Evolutionary conservation across 2,113 vertebrate genomes (phyloP), one percentile per base, ranked within the genome.

Genomic region (Catharus bicknelli): DNA sequence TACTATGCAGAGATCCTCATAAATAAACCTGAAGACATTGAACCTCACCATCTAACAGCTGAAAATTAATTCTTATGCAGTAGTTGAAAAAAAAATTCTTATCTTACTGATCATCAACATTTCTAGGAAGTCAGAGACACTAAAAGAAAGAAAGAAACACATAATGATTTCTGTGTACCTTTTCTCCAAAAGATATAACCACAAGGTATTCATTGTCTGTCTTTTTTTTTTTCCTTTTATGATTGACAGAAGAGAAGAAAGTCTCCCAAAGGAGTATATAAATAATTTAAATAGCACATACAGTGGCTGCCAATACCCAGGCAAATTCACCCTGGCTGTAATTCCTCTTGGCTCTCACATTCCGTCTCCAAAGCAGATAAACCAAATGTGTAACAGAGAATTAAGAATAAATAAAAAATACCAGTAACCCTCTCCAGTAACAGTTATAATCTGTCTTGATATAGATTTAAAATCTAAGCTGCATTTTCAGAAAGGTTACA

Each of bases 211-310:
- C 55, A 59, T 63, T 81, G 40, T 80, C 77, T 67, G 13, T 40
- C 32, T 13, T 6, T 42, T 69, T 8, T 8, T 80, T 87, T 61
- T 72, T 30, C 18, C 40, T 83, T 32, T 54, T 70, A 26, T 63
- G 86, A 91, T 80, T 93, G 92, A 74, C 86, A 93, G 83, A 77
- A 72, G 20, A 38, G 34, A 93, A 78, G 53, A 43, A 68, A 94
- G 7, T 57, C 69, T 94, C 90, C 80, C 80, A 92, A 13, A 88
- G 76, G 55, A 75, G 36, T 38, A 32, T n/a, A 72, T 92, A 81
- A 93, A 93, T 93, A 93, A 95, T 95, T 88, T 91, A 94, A 93
- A 85, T 55, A 87, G 74, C 61, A 67, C 25, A 67, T 4, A 4
- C 43, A 57, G 61, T 36, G 36, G 30, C 53, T 93, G 88, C 21